Base-by-base conservation (phyloP, 2,797 vertebrate species). In the Chelmon rostratus region DNA sequence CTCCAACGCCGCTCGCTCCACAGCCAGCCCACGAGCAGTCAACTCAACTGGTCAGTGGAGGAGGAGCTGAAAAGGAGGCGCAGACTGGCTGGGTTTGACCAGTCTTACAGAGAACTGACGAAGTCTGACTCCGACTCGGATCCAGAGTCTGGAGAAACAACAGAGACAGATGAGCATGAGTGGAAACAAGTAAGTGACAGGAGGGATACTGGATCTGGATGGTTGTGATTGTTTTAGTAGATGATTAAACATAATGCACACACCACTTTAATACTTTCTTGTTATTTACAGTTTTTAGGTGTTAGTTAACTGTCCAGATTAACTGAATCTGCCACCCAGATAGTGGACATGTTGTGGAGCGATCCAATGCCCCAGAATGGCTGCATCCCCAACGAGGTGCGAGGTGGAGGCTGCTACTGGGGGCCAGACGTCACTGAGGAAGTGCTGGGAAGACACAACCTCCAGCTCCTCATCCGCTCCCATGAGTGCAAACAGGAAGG, bases 401-500 rank as follows among this genome's bases (percentile, higher is more conserved):
- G 97, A 77, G 97, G 98, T 0, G 97, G 96, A 0, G 98, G 97
- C 50, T 98, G 97, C 89, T 99, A 97, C 89, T 99, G 98, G 88
- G 98, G 98, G 0, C 97, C 98, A 1, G 96, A 99, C 0, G 93
- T 99, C 86, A 98, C 97, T 0, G 88, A 93, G 37, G 85, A 90
- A 56, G 91, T 99, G 74, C 94, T 99, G 19, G 86, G 88, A 50
- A 96, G 94, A 78, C 91, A 99, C 93, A 92, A 89, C 62, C 87
- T 99, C 37, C 96, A 96, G 71, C 93, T 99, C 69, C 95, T 99
- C 78, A 98, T 99, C 88, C 97, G 97, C 13, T 99, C 97, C 10
- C 98, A 98, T 0, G 97, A 99, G 90, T 99, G 98, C 94, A 99
- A 99, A 89, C 97, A 96, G 6, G 97, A 99, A 12, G 98, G 98